These are phyloP conservation scores for Labeo calbasu DNA, from an alignment of 2,797 vertebrate genomes.

Conservation along the genomic window DNA sequence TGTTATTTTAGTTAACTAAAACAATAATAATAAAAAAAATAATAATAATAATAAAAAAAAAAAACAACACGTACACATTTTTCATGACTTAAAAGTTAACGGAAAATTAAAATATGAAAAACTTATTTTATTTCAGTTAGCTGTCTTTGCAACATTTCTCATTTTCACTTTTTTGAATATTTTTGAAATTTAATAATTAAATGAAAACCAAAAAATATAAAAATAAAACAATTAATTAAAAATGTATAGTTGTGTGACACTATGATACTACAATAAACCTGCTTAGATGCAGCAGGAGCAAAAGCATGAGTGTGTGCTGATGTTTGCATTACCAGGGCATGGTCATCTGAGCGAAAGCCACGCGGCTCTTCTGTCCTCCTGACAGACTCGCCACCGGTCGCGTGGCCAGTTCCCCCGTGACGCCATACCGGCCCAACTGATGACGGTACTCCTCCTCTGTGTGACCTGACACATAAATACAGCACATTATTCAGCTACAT, in stretches of 20 bases:
- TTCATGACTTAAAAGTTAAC: no score
- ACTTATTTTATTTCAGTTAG: no score
- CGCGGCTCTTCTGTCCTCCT: constrained; percentile 95
- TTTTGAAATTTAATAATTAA: no score
- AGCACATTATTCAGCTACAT: neutral
- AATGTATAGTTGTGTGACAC: neutral
- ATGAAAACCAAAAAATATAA: no score
- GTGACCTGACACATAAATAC: constrained; percentile 76
- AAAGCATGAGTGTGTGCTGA: neutral
- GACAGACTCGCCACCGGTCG: constrained; percentile 93
- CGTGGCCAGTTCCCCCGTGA: constrained; percentile 90
- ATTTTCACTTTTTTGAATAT: no score
- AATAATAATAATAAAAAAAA: no score
- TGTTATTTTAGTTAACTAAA: no score
- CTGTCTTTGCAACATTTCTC: no score
- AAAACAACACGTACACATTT: no score
- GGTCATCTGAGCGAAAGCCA: constrained; percentile 98
- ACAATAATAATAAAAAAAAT: no score
- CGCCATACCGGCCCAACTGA: constrained; percentile 92
- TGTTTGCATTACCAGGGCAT: constrained; percentile 86
- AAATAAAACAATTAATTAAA: no score
- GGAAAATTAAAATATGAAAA: no score
- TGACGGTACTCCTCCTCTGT: constrained; percentile 95
- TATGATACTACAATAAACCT: neutral
- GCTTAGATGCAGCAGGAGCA: neutral